Base-by-base conservation (phyloP, 2,113 vertebrate genomes). In the Columba livia region DNA sequence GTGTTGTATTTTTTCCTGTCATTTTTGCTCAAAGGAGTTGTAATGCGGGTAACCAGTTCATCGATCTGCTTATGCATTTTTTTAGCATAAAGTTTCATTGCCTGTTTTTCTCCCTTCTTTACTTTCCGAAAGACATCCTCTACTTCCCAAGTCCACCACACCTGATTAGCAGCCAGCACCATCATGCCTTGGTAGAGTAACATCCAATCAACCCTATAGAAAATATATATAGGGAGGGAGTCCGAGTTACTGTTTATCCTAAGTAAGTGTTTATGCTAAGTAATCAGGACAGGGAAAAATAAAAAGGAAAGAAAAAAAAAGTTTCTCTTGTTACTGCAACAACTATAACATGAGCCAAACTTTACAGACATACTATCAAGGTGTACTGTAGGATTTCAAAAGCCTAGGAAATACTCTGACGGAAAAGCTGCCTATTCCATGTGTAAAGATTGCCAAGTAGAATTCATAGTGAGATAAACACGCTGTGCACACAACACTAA, bases 81-180 rank as follows among this genome's bases (percentile, higher is more conserved):
- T 95, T 97, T 97, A 75, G 99, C 99, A 4, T 98, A 99, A 92
- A 94, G 79, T 93, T 98, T 99, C 96, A 99, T 96, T 4, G 99
- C 99, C 51, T 98, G 97, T 84, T 99, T 99, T 66, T 99, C 98
- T 60, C 99, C 99, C 4, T 95, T 93, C 88, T 98, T 97, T 72
- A 99, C 96, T 66, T 98, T 98, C 23, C 56, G 85, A 95, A 99
- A 99, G 57, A 99, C 98, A 1, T 99, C 98, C 66, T 99, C 99
- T 24, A 99, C 99, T 88, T 99, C 98, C 99, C 99, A 99, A 15
- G 99, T 99, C 99, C 99, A 99, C 99, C 99, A 99, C 85, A 99
- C 98, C 96, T 99, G 99, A 93, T 98, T 99, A 56, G 98, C 98
- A n/a, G 99, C 99, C 95, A 99, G 97, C 87, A 99, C 99, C 96